Evolutionary conservation across 2,888 invertebrate species (phyloP), one percentile per base, ranked within the genome.

Genomic region (Dryococelus australis): DNA sequence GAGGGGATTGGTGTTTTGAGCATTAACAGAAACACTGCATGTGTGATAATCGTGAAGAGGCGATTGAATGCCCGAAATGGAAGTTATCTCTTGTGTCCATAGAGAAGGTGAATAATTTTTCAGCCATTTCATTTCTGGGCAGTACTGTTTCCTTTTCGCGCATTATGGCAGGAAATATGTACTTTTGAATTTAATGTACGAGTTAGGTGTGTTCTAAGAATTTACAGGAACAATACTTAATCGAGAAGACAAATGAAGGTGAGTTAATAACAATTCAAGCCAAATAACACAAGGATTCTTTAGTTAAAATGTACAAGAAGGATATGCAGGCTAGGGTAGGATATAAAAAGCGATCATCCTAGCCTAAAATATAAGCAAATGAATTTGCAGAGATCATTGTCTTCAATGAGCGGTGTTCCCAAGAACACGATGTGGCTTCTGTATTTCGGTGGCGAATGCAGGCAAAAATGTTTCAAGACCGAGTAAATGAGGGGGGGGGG

Each of bases 231-330:
- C 79, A 79, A 79, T 4, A 79, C 79, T 79, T 79, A 20, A 79
- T 79, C n/a, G 79, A 1, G n/a, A 79, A 79, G 79, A 13, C 8
- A 13, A 79, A 12, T 79, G 24, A 79, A 79, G 9, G 79, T 79
- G 79, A 79, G 9, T 8, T 13, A 79, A 47, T 79, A 79, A 1
- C 5, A 79, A 24, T 79, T 24, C 0, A 79, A 79, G 24, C 79
- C 26, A 79, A 10, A 79, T 79, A 79, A 10, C 24, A 24, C 79
- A 79, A 10, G 0, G 5, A 79, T 79, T 24, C 6, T 5, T 27
- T 79, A n/a, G 24, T 79, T 79, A 79, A 0, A 79, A 4, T 79
- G 79, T 79, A 79, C 79, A 79, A 79, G 79, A 79, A 79, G 79
- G 79, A 79, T 79, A 13, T 79, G 79, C 79, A 10, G 78, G n/a